Evolutionary conservation across 2,797 vertebrate species (phyloP).

Genomic region (Parauchenoglanis ngamensis): DNA sequence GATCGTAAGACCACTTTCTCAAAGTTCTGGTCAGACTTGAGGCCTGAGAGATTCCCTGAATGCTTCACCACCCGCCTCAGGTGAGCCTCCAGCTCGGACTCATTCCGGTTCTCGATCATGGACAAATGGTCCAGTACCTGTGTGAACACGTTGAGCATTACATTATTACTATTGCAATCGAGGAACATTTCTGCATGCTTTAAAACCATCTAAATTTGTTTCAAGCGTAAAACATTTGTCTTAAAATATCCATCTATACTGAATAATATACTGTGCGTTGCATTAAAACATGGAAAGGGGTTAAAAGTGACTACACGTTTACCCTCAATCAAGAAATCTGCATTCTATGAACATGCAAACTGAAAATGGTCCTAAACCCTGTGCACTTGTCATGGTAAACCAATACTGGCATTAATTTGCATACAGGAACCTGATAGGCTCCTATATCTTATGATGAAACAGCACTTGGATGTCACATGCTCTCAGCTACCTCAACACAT

Average conservation of each 20-base stretch:
- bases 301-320: background rate
- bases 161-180: too few relatives aligned
- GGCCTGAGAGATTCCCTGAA: constrained; percentile 81
- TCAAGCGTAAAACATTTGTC: background rate
- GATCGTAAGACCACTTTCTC: constrained; percentile 86
- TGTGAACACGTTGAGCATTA: background rate
- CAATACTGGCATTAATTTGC: background rate
- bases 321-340: background rate
- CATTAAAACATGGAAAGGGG: background rate
- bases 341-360: background rate
- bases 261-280: background rate
- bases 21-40: constrained; percentile 86
- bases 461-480: background rate
- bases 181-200: background rate
- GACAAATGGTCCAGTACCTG: constrained; percentile 96
- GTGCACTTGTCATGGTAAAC: background rate
- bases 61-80: constrained; percentile 90
- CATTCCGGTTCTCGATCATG: constrained; percentile 97
- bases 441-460: background rate
- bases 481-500: background rate
- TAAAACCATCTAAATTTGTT: background rate
- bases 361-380: background rate
- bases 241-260: background rate
- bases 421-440: background rate
- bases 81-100: constrained; percentile 92